Evolutionary conservation across 2,888 invertebrate genomes (phyloP).

Genomic region (Synanthedon formicaeformis): DNA sequence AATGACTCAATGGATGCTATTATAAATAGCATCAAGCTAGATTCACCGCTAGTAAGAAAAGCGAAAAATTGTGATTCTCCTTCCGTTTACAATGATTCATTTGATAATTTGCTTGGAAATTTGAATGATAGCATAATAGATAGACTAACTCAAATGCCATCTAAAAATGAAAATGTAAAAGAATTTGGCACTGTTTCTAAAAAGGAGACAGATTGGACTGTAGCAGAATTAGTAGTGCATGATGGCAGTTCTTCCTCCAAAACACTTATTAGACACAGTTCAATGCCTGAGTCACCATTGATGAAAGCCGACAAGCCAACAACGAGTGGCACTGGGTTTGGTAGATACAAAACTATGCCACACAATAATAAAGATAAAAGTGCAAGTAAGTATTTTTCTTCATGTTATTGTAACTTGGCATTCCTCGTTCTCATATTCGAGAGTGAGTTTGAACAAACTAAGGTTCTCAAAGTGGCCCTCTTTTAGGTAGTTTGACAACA

Average conservation of each 20-base stretch:
- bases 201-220: slow-evolving; percentile 26
- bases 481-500: no score
- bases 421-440: no score
- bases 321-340: slow-evolving; percentile 51
- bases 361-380: slow-evolving; percentile 12
- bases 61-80: slow-evolving; percentile 37
- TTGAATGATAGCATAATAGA: slow-evolving; percentile 61
- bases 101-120: slow-evolving; percentile 55
- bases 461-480: no score
- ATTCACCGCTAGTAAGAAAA: slow-evolving; percentile 36
- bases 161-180: slow-evolving; percentile 21
- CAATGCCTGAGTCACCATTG: slow-evolving; percentile 61
- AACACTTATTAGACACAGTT: slow-evolving; percentile 47
- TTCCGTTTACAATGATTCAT: slow-evolving; percentile 53
- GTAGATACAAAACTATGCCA: slow-evolving; percentile 60
- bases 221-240: slow-evolving; percentile 35
- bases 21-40: slow-evolving; percentile 44
- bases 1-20: slow-evolving; percentile 56
- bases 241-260: slow-evolving; percentile 41
- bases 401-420: background rate
- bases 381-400: slow-evolving; percentile 18
- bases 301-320: slow-evolving; percentile 36
- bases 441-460: no score
- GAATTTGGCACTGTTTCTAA: slow-evolving; percentile 12
- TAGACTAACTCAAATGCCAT: slow-evolving; percentile 46